Conservation (phyloP, 2,888 invertebrate genomes). For the Drosophila fulvimacula region DNA sequence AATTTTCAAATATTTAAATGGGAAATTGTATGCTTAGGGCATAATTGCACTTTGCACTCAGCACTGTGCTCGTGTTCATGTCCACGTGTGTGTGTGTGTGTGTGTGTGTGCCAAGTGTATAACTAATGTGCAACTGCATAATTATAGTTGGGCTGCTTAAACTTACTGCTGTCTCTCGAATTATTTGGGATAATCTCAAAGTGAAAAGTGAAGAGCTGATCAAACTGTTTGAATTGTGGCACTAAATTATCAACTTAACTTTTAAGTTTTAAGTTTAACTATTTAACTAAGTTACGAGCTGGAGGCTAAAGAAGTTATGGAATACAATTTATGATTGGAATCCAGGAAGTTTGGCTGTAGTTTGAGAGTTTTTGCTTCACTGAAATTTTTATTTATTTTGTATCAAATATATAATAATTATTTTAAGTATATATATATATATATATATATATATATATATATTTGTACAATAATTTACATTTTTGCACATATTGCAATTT, state of each 20-base stretch:
- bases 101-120: constrained; percentile 12
- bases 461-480: too few species aligned
- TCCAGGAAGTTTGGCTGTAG: background rate
- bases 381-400: too few species aligned
- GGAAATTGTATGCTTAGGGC: constrained; percentile 61
- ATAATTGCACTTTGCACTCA: constrained; percentile 60
- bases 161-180: constrained; percentile 7
- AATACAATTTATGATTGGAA: background rate
- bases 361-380: too few species aligned
- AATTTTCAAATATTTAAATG: constrained; percentile 77
- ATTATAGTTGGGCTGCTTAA: constrained; percentile 20
- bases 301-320: background rate
- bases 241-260: constrained; percentile 3
- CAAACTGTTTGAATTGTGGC: background rate
- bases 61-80: background rate
- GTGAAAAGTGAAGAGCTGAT: background rate
- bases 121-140: constrained; percentile 43
- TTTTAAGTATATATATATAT: too few species aligned
- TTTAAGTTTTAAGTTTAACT: background rate
- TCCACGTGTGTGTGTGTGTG: background rate
- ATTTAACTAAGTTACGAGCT: background rate
- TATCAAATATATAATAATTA: too few species aligned
- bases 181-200: constrained; percentile 16
- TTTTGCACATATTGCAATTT: too few species aligned
- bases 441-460: too few species aligned